Evolutionary conservation across 2,888 invertebrate genomes (phyloP), one percentile per base, ranked within the genome.

Genomic region (Idaea aversata): DNA sequence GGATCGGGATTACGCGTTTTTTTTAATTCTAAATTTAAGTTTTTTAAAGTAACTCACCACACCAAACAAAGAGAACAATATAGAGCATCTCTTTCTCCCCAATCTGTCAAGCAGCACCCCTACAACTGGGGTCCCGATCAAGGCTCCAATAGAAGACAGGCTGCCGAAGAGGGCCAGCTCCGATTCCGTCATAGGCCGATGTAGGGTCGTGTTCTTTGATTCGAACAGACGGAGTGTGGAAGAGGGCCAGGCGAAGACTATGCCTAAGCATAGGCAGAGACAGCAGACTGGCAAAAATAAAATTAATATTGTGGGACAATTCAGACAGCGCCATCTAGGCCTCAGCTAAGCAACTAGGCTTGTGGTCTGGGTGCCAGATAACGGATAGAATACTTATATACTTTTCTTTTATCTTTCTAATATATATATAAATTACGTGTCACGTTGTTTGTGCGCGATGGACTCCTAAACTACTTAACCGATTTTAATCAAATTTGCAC

Each of bases 231-330:
- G 72, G 3, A 87, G 70, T 0, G 85, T 87, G 0, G 85, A 85
- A 0, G 89, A 88, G 0, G 90, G 90, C 88, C 88, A 90, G 0
- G 87, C 78, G 67, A 79, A 84, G 69, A 86, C 79, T 1, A 90
- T 63, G 0, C 88, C 88, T 75, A 87, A 76, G 5, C 78, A 83
- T 58, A 81, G 64, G 66, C 84, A 84, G 25, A 84, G 75, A 72
- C 80, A 84, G 71, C 85, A 81, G 25, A 86, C 90, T 90, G 78
- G n/a, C n/a, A n/a, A n/a, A n/a, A n/a, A n/a, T n/a, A n/a, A n/a
- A n/a, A n/a, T n/a, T n/a, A n/a, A n/a, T n/a, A n/a, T n/a, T n/a
- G n/a, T n/a, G n/a, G n/a, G n/a, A n/a, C n/a, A n/a, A n/a, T n/a
- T n/a, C n/a, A n/a, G n/a, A n/a, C n/a, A n/a, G n/a, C n/a, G n/a